These are phyloP conservation scores for Conomelus anceps DNA, from an alignment of 2,888 invertebrate genomes.

Conservation along the genomic window DNA sequence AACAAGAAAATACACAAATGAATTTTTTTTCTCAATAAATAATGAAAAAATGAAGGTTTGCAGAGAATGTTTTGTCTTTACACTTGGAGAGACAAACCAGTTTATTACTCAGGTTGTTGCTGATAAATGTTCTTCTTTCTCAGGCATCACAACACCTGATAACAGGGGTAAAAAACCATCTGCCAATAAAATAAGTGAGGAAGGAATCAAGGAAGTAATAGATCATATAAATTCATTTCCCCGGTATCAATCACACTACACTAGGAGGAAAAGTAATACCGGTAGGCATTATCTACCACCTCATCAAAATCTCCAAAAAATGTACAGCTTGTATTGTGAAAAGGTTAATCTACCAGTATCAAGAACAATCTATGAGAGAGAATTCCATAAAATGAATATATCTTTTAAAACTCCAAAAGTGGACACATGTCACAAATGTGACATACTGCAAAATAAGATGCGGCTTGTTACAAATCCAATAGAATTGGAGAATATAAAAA, in stretches of 20 bases:
- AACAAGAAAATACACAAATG: neutral
- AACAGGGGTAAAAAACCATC: neutral
- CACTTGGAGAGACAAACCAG: neutral
- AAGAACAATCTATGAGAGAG: constrained; percentile 17
- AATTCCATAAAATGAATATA: constrained; percentile 25
- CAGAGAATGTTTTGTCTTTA: constrained; percentile 2
- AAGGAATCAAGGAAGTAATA: neutral
- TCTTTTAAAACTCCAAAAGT: constrained; percentile 29
- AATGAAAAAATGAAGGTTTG: neutral
- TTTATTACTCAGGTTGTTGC: neutral
- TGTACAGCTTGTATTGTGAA: constrained; percentile 5
- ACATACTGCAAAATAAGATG: constrained; percentile 19
- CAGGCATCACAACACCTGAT: neutral
- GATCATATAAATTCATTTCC: constrained; percentile 1
- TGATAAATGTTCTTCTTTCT: neutral
- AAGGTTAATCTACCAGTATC: neutral
- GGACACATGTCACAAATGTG: too few species aligned
- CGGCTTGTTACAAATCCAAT: too few species aligned
- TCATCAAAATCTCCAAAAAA: neutral
- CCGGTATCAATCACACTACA: neutral
- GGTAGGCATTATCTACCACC: neutral
- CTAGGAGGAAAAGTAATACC: neutral
- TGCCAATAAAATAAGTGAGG: neutral
- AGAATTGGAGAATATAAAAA: neutral
- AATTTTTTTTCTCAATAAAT: neutral